phyloP scores from a whole-genome alignment of 1,140 invertebrate genomes.

The Caenorhabditis tropicalis region DNA sequence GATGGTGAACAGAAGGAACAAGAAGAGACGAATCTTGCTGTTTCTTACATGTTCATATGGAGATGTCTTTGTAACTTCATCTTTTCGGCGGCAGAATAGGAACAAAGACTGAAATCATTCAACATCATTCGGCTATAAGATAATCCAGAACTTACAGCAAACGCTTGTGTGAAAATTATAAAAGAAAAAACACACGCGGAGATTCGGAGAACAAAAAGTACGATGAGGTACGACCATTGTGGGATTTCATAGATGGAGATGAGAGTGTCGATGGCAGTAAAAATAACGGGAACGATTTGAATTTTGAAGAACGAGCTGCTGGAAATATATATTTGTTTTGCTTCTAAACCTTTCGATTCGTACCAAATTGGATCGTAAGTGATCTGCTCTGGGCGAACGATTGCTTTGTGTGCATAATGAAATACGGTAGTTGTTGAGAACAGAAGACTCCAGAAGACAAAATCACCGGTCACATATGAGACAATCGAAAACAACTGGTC shows the following conservation, averaged over 20 bases:
- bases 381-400: conserved; percentile 36
- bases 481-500: conserved; percentile 26
- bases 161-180: conserved; percentile 3
- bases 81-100: conserved; percentile 21
- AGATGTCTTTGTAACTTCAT: conserved; percentile 41
- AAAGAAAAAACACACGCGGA: conserved; percentile 17
- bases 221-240: background rate
- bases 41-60: conserved; percentile 26
- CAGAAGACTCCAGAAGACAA: conserved; percentile 35
- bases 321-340: background rate
- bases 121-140: background rate
- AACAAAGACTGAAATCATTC: conserved; percentile 19
- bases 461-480: conserved; percentile 20
- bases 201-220: background rate
- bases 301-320: conserved; percentile 41
- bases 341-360: no score
- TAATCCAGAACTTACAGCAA: background rate
- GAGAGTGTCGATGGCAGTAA: conserved; percentile 31
- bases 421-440: conserved; percentile 12
- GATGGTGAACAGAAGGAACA: conserved; percentile 19
- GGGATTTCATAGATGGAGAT: conserved; percentile 1
- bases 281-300: background rate
- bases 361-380: conserved; percentile 38
- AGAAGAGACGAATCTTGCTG: conserved; percentile 33
- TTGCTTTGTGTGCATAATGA: conserved; percentile 31